Conservation (phyloP, 2,113 vertebrate genomes). For the Carassius auratus region DNA sequence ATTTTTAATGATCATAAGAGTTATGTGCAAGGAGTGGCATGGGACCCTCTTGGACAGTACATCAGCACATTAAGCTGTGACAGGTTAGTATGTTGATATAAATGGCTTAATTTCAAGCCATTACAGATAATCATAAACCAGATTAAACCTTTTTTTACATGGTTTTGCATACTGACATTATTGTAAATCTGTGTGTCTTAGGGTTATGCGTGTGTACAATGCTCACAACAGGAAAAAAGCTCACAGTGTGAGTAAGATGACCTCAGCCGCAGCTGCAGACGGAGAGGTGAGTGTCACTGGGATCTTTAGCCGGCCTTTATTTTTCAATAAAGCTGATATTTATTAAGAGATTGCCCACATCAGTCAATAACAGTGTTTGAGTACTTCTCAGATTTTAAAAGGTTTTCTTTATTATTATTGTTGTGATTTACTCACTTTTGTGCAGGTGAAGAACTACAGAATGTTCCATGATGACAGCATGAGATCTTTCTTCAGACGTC, state of each 20-base stretch:
- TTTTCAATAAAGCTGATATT: not conserved
- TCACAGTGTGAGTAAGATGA: constrained; percentile 92
- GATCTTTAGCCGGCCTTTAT: not conserved
- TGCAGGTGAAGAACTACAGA: constrained; percentile 85
- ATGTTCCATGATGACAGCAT: constrained; percentile 98
- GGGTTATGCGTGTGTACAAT: constrained; percentile 90
- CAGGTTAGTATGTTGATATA: constrained; percentile 75
- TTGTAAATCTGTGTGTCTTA: constrained; percentile 52
- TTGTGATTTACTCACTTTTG: not conserved
- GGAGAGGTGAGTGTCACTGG: constrained; percentile 82
- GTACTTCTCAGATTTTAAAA: too few relatives aligned
- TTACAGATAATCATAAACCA: not conserved
- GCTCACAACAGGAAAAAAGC: constrained; percentile 90
- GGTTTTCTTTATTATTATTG: not conserved
- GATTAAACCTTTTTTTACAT: not conserved
- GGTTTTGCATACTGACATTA: not conserved
- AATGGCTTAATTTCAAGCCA: not conserved
- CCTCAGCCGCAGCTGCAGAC: constrained; percentile 79
- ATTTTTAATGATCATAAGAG: constrained; percentile 99
- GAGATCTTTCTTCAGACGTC: constrained; percentile 95
- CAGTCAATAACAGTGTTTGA: too few relatives aligned
- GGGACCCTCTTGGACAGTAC: constrained; percentile 95
- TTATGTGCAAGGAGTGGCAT: constrained; percentile 95
- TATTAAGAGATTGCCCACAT: not conserved
- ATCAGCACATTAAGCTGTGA: constrained; percentile 95